Evolutionary conservation across 1,140 invertebrate genomes (phyloP).

Genomic region (Lordiphosa collinella): DNA sequence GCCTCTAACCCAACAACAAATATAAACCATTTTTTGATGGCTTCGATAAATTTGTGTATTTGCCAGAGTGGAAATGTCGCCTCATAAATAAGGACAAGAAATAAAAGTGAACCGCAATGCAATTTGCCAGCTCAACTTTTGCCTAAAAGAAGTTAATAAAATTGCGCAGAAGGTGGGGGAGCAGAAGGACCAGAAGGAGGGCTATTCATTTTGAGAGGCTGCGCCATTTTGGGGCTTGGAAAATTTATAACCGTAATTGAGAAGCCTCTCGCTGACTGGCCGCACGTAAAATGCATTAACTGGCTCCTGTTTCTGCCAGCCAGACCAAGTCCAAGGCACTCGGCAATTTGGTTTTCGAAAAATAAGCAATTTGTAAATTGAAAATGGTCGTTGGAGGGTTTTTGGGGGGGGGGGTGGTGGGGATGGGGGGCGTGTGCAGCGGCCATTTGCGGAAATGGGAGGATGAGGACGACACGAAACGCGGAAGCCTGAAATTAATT

Average conservation of each 20-base stretch:
- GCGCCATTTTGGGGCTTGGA: slow-evolving; percentile 66
- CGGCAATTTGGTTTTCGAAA: slow-evolving; percentile 73
- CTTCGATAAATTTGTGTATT: slow-evolving; percentile 53
- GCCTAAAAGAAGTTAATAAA: slow-evolving; percentile 73
- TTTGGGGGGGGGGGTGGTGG: background rate
- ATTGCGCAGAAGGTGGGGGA: slow-evolving; percentile 20
- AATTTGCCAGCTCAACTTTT: slow-evolving; percentile 46
- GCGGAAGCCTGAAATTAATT: slow-evolving; percentile 79
- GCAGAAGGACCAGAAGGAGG: background rate
- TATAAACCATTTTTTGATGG: slow-evolving; percentile 48
- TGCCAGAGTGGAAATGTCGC: slow-evolving; percentile 64
- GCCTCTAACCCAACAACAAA: slow-evolving; percentile 11
- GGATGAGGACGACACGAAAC: slow-evolving; percentile 34
- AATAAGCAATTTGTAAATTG: slow-evolving; percentile 78
- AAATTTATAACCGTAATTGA: slow-evolving; percentile 75
- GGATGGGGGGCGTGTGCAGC: slow-evolving; percentile 32
- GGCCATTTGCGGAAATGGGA: slow-evolving; percentile 35
- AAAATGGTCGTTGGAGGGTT: slow-evolving; percentile 53
- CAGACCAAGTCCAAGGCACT: slow-evolving; percentile 64
- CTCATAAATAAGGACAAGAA: slow-evolving; percentile 56
- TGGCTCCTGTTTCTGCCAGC: slow-evolving; percentile 19
- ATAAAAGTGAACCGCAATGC: slow-evolving; percentile 72
- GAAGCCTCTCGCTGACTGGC: slow-evolving; percentile 44
- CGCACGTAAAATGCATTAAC: slow-evolving; percentile 77
- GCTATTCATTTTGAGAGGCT: slow-evolving; percentile 59